Evolutionary conservation across 2,113 vertebrate species (phyloP), one percentile per base, ranked within the genome.

Genomic region (Cyprinodon variegatus): DNA sequence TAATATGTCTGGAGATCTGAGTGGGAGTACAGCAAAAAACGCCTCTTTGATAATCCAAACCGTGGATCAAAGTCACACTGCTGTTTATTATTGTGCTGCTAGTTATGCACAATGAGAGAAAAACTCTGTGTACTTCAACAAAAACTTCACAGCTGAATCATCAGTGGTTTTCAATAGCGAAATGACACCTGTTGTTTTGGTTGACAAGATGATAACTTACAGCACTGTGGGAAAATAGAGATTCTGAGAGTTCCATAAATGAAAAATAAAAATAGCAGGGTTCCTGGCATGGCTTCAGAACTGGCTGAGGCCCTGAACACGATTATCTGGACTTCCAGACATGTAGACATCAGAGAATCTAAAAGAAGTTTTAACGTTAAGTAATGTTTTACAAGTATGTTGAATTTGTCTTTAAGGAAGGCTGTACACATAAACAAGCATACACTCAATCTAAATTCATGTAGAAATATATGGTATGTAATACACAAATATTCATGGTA

Each of bases 21-120:
- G 74, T 20, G 62, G 15, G 3, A 12, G n/a, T 10, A 37, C 22
- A 22, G 36, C 68, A 40, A 88, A 88, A 29, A 86, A 64, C 0
- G 72, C 29, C 37, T 80, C 74, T 39, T 71, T 86, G 3, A 1
- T 7, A 0, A 1, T 85, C 10, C 6, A 60, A 2, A 2, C 60
- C 1, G 37, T 38, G n/a, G 40, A 12, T 46, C 22, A 53, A 5
- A 22, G 74, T 8, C 63, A 89, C 53, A 81, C 50, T 10, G 82
- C 81, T 2, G 72, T 90, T 12, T 92, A 90, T 61, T 91, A 46
- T 50, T 77, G 68, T 36, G 75, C 68, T 65, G 75, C 68, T 0
- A 57, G 75, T 12, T 39, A 65, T 60, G 53, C 92, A 91, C 92
- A 61, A 37, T 48, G 64, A 41, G 22, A 13, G 60, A 88, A n/a